These are phyloP conservation scores for Sebastes flavidus DNA, from an alignment of 2,797 vertebrate species.

Conservation along the genomic window DNA sequence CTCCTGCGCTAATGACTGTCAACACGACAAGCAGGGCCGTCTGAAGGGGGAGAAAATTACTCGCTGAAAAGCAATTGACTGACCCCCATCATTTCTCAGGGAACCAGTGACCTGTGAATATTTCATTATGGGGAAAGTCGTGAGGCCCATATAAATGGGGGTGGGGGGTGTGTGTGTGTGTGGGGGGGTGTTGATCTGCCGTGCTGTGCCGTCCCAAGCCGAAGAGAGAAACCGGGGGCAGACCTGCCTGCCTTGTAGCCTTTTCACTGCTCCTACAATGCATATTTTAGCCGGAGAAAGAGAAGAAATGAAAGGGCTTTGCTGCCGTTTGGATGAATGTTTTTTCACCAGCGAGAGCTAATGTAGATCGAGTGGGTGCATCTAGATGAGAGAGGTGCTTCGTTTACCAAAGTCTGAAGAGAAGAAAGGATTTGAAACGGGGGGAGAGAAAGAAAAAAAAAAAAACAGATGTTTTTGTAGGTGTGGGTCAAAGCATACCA, in stretches of 20 bases:
- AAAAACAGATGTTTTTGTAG: conserved; percentile 7
- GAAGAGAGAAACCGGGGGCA: conserved; percentile 38
- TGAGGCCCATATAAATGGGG: conserved; percentile 87
- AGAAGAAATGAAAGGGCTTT: neutral
- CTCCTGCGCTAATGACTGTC: conserved; percentile 88
- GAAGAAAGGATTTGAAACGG: neutral
- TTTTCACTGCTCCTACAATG: conserved; percentile 25
- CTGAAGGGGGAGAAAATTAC: conserved; percentile 89
- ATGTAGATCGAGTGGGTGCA: neutral
- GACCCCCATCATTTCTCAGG: conserved; percentile 94
- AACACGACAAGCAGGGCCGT: conserved; percentile 85
- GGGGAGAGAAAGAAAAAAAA: neutral
- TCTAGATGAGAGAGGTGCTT: neutral
- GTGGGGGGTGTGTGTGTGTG: neutral
- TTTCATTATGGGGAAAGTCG: conserved; percentile 94
- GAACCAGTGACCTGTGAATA: conserved; percentile 98
- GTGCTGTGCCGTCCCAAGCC: conserved; percentile 31
- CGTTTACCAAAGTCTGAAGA: neutral
- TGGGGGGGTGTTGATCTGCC: conserved; percentile 54
- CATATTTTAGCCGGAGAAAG: conserved; percentile 14
- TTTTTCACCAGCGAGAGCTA: neutral
- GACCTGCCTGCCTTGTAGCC: conserved; percentile 32
- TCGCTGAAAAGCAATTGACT: conserved; percentile 94
- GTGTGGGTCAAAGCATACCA: conserved; percentile 46
- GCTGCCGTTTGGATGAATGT: neutral